Percentiles rank a stretch among this genome's conserved stretches.
phyloP scores from a whole-genome alignment of 2,113 vertebrate species.

The Zosterops lateralis region DNA sequence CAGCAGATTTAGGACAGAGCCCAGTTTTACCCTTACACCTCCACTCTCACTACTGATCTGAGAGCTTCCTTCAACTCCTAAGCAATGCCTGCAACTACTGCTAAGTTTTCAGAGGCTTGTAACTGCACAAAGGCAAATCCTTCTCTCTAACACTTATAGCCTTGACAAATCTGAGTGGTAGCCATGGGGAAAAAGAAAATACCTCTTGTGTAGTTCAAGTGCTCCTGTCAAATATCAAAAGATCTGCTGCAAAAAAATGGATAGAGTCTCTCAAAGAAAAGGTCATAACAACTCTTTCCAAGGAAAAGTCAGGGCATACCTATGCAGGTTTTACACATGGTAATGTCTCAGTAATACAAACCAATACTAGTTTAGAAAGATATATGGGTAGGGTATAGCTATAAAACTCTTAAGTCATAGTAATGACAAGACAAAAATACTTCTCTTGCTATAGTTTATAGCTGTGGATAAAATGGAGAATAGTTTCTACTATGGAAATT shows the following conservation, averaged over 20 bases:
- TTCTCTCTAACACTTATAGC: not conserved
- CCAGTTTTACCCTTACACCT: not conserved
- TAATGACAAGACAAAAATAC: not conserved
- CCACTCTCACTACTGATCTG: not conserved
- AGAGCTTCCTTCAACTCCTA: not conserved
- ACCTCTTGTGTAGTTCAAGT: not conserved
- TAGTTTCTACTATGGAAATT: not conserved
- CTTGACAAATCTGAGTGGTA: not conserved
- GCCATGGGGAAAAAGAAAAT: not conserved
- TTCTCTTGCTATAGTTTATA: not conserved
- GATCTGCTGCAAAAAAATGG: not conserved
- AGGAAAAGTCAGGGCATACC: not conserved
- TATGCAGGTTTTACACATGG: not conserved
- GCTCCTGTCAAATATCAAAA: not conserved
- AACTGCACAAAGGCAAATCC: not conserved
- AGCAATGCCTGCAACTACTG: not conserved
- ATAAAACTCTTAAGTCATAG: not conserved
- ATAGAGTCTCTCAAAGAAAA: not conserved
- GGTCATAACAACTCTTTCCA: not conserved
- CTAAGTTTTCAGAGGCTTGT: not conserved
- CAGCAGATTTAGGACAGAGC: not conserved
- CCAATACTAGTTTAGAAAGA: not conserved
- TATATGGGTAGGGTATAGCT: not conserved
- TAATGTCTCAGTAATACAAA: not conserved
- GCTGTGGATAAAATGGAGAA: not conserved